phyloP scores from a whole-genome alignment of 2,797 vertebrate genomes.

The Melanotaenia nigrans region DNA sequence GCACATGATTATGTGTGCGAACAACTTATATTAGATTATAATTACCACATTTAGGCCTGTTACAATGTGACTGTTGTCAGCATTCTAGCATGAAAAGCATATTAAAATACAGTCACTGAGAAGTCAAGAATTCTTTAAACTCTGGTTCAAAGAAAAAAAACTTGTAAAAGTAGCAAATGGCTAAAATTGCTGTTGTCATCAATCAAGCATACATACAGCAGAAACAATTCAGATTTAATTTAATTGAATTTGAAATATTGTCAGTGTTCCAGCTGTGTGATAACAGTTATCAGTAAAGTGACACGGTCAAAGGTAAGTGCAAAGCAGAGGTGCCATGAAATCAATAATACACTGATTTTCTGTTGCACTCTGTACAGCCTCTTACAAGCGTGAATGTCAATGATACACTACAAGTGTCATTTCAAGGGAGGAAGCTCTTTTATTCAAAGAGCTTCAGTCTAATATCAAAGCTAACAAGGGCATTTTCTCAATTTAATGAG shows the following conservation, averaged over 20 bases:
- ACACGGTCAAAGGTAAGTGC: constrained; percentile 40
- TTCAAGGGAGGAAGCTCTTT: constrained; percentile 15
- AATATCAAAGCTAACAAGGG: background rate
- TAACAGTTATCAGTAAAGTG: constrained; percentile 35
- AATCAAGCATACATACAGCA: background rate
- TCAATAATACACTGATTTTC: constrained; percentile 53
- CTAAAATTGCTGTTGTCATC: background rate
- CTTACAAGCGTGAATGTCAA: constrained; percentile 46
- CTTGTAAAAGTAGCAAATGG: background rate
- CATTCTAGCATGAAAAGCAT: background rate
- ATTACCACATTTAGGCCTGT: background rate
- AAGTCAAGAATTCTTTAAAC: background rate
- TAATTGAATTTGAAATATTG: constrained; percentile 16
- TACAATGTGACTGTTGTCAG: constrained; percentile 1
- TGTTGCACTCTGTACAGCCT: constrained; percentile 27
- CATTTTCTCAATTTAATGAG: constrained; percentile 44
- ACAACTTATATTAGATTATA: background rate
- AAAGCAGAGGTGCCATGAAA: constrained; percentile 50
- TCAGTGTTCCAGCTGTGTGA: constrained; percentile 26
- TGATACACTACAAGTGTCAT: constrained; percentile 21
- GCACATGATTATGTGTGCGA: background rate
- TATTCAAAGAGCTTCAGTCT: constrained; percentile 6
- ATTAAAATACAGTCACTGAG: background rate
- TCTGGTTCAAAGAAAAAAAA: too few species aligned
- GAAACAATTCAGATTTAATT: constrained; percentile 2